These are phyloP conservation scores for Colostygia pectinataria DNA, from an alignment of 2,888 invertebrate genomes.

Conservation along the genomic window DNA sequence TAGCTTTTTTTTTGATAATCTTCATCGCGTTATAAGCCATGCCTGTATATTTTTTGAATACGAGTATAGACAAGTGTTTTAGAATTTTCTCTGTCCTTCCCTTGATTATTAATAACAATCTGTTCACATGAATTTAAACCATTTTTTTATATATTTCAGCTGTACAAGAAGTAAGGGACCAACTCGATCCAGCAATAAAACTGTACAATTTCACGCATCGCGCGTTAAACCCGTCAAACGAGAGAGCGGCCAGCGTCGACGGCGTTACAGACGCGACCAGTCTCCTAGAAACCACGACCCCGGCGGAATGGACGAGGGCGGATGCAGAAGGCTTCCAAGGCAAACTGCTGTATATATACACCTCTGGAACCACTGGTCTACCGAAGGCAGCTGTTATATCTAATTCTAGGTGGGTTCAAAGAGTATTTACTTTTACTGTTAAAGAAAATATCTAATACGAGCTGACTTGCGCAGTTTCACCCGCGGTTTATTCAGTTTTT, in stretches of 20 bases:
- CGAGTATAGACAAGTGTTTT: too few relatives aligned
- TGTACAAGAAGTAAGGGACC: conserved; percentile 86
- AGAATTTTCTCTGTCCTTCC: too few relatives aligned
- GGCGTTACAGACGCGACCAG: conserved; percentile 83
- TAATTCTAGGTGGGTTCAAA: conserved; percentile 88
- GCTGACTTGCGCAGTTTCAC: too few relatives aligned
- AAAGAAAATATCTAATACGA: too few relatives aligned
- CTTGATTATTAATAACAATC: too few relatives aligned
- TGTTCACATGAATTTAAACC: too few relatives aligned
- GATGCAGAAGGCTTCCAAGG: conserved; percentile 88
- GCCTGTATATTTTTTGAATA: too few relatives aligned
- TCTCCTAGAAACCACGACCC: conserved; percentile 81
- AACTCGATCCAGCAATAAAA: conserved; percentile 86
- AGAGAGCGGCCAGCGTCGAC: conserved; percentile 51
- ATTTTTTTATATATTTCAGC: conserved; percentile 78
- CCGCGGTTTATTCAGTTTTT: too few relatives aligned
- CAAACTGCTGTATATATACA: conserved; percentile 96
- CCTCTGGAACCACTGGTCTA: conserved; percentile 98
- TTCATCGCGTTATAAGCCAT: too few relatives aligned
- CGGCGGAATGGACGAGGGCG: conserved; percentile 80
- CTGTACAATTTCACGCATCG: conserved; percentile 84
- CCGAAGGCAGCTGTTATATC: conserved; percentile 99
- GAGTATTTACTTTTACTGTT: neutral
- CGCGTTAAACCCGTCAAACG: conserved; percentile 47
- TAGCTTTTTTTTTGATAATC: too few relatives aligned